Conservation (phyloP, 2,888 invertebrate species). For the Mallateleia sp. region DNA sequence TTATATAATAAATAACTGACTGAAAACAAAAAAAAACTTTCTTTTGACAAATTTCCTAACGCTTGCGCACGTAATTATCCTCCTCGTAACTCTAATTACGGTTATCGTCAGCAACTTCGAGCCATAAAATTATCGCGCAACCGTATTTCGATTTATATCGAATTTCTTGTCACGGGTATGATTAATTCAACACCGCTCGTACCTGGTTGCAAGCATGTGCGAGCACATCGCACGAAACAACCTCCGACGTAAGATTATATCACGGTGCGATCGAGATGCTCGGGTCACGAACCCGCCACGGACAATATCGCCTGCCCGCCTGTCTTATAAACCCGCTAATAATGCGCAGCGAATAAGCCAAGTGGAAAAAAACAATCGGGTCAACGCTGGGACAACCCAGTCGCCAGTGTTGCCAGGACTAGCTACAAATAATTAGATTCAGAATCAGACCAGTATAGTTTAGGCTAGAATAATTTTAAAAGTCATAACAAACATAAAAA, state of each 20-base stretch:
- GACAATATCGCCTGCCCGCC: constrained; percentile 53
- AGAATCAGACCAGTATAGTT: too few species aligned
- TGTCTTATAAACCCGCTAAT: constrained; percentile 28
- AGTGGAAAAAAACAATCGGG: too few species aligned
- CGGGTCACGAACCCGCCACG: constrained; percentile 60
- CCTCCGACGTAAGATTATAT: constrained; percentile 54
- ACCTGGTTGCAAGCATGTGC: constrained; percentile 20
- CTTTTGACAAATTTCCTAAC: too few species aligned
- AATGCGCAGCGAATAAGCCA: too few species aligned
- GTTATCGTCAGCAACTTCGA: background rate
- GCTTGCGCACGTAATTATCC: background rate
- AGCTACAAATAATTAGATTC: too few species aligned
- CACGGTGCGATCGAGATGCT: constrained; percentile 60
- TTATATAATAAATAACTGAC: too few species aligned
- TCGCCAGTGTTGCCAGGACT: too few species aligned
- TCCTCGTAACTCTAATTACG: background rate
- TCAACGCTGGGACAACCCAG: too few species aligned
- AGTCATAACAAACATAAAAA: too few species aligned
- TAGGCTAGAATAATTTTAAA: too few species aligned
- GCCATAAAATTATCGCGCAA: constrained; percentile 19
- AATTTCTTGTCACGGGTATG: constrained; percentile 42
- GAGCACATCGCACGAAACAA: constrained; percentile 40
- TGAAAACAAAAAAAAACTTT: too few species aligned
- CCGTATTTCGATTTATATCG: constrained; percentile 27
- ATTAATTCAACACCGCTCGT: constrained; percentile 30